phyloP scores from a whole-genome alignment of 2,113 vertebrate species.

The Megaceryle maxima region DNA sequence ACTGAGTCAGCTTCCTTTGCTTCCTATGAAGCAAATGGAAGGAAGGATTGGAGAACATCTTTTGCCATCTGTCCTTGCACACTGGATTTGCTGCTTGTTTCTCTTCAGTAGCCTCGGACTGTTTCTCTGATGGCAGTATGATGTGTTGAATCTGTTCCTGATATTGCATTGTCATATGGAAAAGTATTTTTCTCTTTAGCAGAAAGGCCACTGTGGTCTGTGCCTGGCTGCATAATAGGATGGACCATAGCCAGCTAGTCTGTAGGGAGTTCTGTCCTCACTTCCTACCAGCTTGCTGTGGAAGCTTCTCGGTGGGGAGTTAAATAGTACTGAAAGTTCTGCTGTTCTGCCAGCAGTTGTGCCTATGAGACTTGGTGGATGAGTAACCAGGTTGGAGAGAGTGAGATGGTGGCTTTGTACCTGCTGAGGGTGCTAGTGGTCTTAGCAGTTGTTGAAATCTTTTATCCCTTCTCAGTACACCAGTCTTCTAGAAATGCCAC shows the following conservation, averaged over 20 bases:
- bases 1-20: not conserved
- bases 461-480: not conserved
- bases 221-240: not conserved
- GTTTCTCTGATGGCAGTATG: not conserved
- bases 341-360: not conserved
- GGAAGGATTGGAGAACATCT: not conserved
- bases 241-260: not conserved
- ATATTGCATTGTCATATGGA: not conserved
- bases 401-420: not conserved
- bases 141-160: not conserved
- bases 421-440: not conserved
- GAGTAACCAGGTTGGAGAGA: not conserved
- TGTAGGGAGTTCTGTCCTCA: not conserved
- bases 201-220: not conserved
- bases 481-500: not conserved
- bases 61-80: not conserved
- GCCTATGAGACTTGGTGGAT: not conserved
- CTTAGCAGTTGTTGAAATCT: not conserved
- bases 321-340: not conserved
- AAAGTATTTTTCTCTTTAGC: not conserved
- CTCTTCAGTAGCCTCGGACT: not conserved
- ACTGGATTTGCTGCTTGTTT: not conserved
- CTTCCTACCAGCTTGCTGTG: not conserved
- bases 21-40: not conserved
- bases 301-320: not conserved